A percentile compares a stretch with the other conserved stretches of the same genome.
These are phyloP conservation scores for Chlorocebus sabaeus DNA, from an alignment of 2,113 vertebrate species.

Conservation along the genomic window DNA sequence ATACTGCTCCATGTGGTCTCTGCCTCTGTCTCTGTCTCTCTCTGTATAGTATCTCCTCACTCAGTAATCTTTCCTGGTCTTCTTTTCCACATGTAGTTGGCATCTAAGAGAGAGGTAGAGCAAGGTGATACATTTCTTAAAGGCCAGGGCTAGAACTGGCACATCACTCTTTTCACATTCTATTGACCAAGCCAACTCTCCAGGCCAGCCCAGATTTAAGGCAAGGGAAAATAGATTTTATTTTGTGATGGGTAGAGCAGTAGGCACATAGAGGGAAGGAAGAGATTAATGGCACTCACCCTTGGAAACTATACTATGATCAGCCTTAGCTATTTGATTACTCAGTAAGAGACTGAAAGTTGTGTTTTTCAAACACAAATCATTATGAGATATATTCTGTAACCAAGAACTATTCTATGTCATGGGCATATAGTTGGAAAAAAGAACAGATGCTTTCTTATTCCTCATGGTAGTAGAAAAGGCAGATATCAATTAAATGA, in stretches of 20 bases:
- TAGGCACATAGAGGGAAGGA: not conserved
- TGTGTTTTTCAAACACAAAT: not conserved
- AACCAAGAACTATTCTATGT: not conserved
- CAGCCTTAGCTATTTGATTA: not conserved
- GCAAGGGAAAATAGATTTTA: not conserved
- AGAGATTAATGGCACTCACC: not conserved
- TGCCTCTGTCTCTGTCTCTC: not conserved
- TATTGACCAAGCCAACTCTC: not conserved
- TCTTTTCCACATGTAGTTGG: not conserved
- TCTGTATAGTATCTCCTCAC: not conserved
- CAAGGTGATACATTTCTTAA: not conserved
- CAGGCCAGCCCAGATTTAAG: not conserved
- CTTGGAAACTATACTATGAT: not conserved
- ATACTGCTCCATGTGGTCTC: not conserved
- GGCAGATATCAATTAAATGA: not conserved
- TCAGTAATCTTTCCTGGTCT: not conserved
- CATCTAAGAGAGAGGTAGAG: not conserved
- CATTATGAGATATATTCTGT: not conserved
- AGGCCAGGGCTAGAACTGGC: not conserved
- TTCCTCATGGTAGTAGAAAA: not conserved
- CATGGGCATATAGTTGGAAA: not conserved
- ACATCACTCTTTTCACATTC: not conserved
- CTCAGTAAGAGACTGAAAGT: not conserved
- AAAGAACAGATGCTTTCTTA: not conserved
- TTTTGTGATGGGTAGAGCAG: not conserved